phyloP scores from a whole-genome alignment of 2,888 invertebrate genomes.

The Phalera bucephala region DNA sequence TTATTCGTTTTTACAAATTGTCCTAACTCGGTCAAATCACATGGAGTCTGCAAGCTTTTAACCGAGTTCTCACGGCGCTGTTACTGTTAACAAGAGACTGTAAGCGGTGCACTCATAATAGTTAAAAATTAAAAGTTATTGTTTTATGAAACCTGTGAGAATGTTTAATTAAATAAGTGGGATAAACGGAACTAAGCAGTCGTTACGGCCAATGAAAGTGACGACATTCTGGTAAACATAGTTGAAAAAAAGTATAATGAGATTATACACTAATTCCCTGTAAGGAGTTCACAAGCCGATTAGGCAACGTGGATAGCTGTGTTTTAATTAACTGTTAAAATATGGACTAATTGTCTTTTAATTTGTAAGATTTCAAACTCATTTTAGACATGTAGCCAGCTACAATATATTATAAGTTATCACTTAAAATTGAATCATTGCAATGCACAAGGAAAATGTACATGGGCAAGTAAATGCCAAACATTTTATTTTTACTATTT shows the following conservation, averaged over 20 bases:
- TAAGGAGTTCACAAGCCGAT: constrained; percentile 51
- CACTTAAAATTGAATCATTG: too few species aligned
- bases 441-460: too few species aligned
- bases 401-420: too few species aligned
- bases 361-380: too few species aligned
- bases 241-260: constrained; percentile 39
- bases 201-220: constrained; percentile 61
- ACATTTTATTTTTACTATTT: too few species aligned
- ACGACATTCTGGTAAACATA: constrained; percentile 46
- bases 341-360: neutral
- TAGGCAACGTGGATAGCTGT: constrained; percentile 33
- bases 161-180: constrained; percentile 80
- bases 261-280: constrained; percentile 43
- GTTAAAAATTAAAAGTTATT: constrained; percentile 80
- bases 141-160: constrained; percentile 78
- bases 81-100: constrained; percentile 77
- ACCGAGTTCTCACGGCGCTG: constrained; percentile 74
- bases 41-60: constrained; percentile 54
- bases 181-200: constrained; percentile 65
- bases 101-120: constrained; percentile 77
- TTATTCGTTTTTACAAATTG: too few species aligned
- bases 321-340: constrained; percentile 1
- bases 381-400: too few species aligned
- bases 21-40: constrained; percentile 10
- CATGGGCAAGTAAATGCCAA: too few species aligned